Percentiles rank a stretch among this genome's conserved stretches.
Evolutionary conservation across 2,888 invertebrate species (phyloP).

Genomic region (Maniola hyperantus): DNA sequence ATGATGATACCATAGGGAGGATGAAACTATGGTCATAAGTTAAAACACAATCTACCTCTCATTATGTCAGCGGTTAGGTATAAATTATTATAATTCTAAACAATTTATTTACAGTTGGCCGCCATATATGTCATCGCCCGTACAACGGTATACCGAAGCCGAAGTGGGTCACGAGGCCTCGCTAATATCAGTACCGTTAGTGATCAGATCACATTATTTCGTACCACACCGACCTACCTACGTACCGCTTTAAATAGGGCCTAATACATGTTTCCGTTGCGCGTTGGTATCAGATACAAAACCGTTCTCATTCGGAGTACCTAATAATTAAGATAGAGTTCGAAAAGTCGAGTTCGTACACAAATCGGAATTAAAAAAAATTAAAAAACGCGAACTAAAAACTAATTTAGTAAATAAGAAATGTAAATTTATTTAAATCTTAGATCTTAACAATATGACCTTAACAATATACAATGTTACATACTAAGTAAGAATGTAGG

Average conservation of each 20-base stretch:
- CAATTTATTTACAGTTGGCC: slow-evolving; percentile 33
- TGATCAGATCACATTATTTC: slow-evolving; percentile 54
- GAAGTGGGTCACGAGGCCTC: slow-evolving; percentile 76
- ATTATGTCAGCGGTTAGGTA: slow-evolving; percentile 18
- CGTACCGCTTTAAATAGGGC: slow-evolving; percentile 17
- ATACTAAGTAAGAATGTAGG: no score
- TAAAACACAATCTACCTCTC: slow-evolving; percentile 14
- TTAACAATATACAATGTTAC: no score
- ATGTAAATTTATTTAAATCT: no score
- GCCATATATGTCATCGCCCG: slow-evolving; percentile 49
- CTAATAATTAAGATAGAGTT: no score
- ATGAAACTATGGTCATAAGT: no score
- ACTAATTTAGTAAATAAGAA: no score
- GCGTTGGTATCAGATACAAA: background rate
- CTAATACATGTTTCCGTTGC: slow-evolving; percentile 6
- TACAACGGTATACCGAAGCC: slow-evolving; percentile 61
- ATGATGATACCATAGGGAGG: no score
- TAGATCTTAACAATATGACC: no score
- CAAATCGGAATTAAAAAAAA: no score
- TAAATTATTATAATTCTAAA: slow-evolving; percentile 31
- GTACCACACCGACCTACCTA: slow-evolving; percentile 24
- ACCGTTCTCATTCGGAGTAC: slow-evolving; percentile 4
- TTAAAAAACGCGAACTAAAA: no score
- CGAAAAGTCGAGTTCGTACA: no score
- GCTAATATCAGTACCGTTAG: slow-evolving; percentile 78